Evolutionary conservation across 2,113 vertebrate genomes (phyloP), one percentile per base, ranked within the genome.

Genomic region (Lophura nycthemera): DNA sequence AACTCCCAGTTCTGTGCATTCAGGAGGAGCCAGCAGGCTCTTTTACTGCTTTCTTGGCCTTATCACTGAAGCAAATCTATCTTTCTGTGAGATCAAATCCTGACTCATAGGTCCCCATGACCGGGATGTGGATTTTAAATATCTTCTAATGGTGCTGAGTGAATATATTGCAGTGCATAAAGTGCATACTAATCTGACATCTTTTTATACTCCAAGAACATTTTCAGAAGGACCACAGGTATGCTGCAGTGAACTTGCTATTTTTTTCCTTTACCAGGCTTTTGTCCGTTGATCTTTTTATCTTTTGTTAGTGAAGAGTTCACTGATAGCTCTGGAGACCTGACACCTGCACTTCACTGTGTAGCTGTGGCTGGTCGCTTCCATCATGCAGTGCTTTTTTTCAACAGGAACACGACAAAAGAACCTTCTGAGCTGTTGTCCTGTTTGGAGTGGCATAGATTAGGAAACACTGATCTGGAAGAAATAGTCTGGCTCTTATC

Each of bases 261-360:
- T 57, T 89, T 73, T 87, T 79, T 80, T 1, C 7, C 11, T 66
- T 36, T 76, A 2, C 7, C 30, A 20, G 50, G n/a, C 36, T 83
- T 92, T 90, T 79, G 20, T 61, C 36, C 36, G 70, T 59, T 59
- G 6, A 56, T 57, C 56, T 38, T 82, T 93, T 92, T 75, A n/a
- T 63, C 32, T 38, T 83, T 67, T 57, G 36, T 57, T 42, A 89
- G 69, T 61, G 76, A 91, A 34, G 65, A 72, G 50, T 57, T 71
- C 15, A 6, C 45, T 81, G 17, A 18, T 7, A 47, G 78, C 43
- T 88, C 75, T 85, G 87, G 84, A 91, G 64, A 43, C 59, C 60
- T 70, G 66, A 71, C 15, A 34, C 17, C 66, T 50, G 60, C 80
- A 17, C n/a, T 89, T 76, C 48, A 36, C 13, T 32, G 29, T 8